These are phyloP conservation scores for Anagrus nilaparvatae DNA, from an alignment of 1,140 invertebrate species.

Conservation along the genomic window DNA sequence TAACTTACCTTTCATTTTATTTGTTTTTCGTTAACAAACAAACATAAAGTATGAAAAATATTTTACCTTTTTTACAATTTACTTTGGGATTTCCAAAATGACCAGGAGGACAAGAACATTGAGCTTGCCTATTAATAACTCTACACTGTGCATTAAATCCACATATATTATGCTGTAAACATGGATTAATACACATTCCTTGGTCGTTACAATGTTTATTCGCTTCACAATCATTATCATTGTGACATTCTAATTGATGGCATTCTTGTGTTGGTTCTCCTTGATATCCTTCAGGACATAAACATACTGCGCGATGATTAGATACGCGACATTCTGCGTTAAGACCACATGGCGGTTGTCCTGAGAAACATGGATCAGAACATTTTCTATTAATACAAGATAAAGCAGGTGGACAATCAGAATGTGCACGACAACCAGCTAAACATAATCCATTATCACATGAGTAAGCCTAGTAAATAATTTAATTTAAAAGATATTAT, in stretches of 20 bases:
- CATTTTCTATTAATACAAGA: slow-evolving; percentile 69
- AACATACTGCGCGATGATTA: slow-evolving; percentile 69
- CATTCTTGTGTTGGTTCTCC: slow-evolving; percentile 68
- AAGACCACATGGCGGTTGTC: slow-evolving; percentile 55
- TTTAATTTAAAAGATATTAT: slow-evolving; percentile 3
- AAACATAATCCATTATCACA: slow-evolving; percentile 55
- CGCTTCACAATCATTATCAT: slow-evolving; percentile 65
- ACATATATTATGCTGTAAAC: slow-evolving; percentile 62
- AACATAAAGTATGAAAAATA: too few relatives aligned
- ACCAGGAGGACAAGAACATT: slow-evolving; percentile 76
- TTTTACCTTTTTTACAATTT: slow-evolving; percentile 58
- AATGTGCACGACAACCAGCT: slow-evolving; percentile 64
- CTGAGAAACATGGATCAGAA: slow-evolving; percentile 58
- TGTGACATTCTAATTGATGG: slow-evolving; percentile 63
- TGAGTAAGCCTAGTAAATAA: slow-evolving; percentile 43
- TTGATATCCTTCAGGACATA: slow-evolving; percentile 73
- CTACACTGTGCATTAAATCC: slow-evolving; percentile 78
- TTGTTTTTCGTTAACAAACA: background rate
- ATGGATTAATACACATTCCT: slow-evolving; percentile 74
- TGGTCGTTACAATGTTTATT: slow-evolving; percentile 65
- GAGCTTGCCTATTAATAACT: slow-evolving; percentile 61
- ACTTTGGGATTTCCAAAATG: slow-evolving; percentile 72
- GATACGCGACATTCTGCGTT: slow-evolving; percentile 66
- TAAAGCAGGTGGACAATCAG: slow-evolving; percentile 69
- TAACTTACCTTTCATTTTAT: too few relatives aligned